Base-by-base conservation (phyloP, 2,888 invertebrate species). In the Phorcus lineatus region DNA sequence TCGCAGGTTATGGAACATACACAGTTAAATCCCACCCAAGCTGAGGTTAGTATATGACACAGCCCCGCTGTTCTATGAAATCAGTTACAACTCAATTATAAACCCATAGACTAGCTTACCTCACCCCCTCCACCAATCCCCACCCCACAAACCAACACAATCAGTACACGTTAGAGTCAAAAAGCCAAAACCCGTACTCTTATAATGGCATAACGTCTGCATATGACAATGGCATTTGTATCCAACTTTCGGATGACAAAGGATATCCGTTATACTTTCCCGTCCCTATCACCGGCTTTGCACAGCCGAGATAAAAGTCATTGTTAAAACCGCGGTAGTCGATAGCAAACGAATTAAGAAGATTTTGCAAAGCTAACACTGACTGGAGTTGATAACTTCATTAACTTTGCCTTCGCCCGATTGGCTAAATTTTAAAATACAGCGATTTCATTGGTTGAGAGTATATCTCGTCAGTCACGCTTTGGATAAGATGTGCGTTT, bases 291-390 rank as follows among this genome's bases (percentile, higher is more conserved):
- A 62, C 28, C 62, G 24, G 11, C 28, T 7, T n/a, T 62, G 24
- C 24, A 62, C 24, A 24, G 2, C 13, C 62, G 16, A 28, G 7
- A 62, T 62, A 24, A 28, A 62, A 28, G 28, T 11, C 16, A 62
- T 62, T 62, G 62, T 62, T 28, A 62, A 62, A 62, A 62, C 28
- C 24, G 22, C 28, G 28, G 62, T 16, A 62, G 24, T 62, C 16
- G 28, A 62, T 28, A 62, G 24, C 16, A 62, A 62, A 24, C 22
- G 28, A 19, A 62, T 62, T 28, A 13, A 28, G 62, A 28, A 62
- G 62, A 62, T 62, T 62, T 62, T 62, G 62, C 28, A 28, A 62
- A 62, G 62, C 62, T 62, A 62, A 62, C 62, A 62, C 62, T 13
- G 47, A 13, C 47, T 47, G 13, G 28, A 62, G 28, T 62, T 28